Evolutionary conservation across 64 coral and sea anemone species (phyloP), one percentile per base, ranked within the genome.

Genomic region (Hydrozoanthus tunicans): DNA sequence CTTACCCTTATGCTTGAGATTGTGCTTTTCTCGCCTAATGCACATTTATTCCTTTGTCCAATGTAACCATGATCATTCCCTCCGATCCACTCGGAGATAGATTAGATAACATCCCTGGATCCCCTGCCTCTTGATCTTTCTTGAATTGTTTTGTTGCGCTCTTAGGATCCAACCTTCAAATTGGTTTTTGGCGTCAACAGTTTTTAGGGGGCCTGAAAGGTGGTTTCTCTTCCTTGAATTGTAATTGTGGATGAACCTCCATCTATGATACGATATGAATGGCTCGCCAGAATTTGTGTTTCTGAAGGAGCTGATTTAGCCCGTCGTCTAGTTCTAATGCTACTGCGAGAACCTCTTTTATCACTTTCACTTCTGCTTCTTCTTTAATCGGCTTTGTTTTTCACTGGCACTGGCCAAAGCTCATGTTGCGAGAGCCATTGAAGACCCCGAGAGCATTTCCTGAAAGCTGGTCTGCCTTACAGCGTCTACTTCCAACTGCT

Each of bases 61-160:
- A 9, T 11, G 69, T 78, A 51, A 62, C 4, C 26, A n/a, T 73
- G 57, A 32, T 32, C 75, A 58, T 12, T 17, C 52, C 9, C 56
- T 89, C 26, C 56, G 53, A 13, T 89, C 70, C 13, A 51, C 43
- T n/a, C 77, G 89, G 9, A 91, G 58, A 80, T 24, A 80, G 6
- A 80, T 80, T 15, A n/a, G 56, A 23, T 80, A 60, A 56, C 78
- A 27, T 80, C 78, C 20, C 17, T 80, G 56, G 2, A 80, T 12
- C 58, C 77, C 58, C 77, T 51, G 26, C 62, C 81, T 17, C 6
- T 32, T 13, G 54, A 9, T 73, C 65, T 51, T 82, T 66, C 67
- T 92, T 15, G 70, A 93, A 93, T 12, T 64, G 76, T 32, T 84
- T 27, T 93, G 86, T 64, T 94, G 93, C 4, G 57, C 86, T 66